Evolutionary conservation across 2,888 invertebrate species (phyloP), one percentile per base, ranked within the genome.

Genomic region (Hyposoter dolosus): DNA sequence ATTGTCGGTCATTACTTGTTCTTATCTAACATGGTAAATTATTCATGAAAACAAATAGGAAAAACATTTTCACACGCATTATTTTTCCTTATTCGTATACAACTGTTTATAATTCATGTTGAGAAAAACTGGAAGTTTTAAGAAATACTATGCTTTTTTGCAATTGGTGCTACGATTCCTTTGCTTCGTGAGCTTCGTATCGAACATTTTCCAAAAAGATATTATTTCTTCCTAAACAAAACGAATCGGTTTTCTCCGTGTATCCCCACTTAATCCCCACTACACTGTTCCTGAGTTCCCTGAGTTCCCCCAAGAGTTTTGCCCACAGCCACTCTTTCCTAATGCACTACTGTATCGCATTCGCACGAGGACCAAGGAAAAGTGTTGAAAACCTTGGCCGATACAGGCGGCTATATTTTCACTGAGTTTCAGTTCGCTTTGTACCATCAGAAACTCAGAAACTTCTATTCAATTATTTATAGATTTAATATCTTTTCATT

Each of bases 111-210:
- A 65, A 32, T 65, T 28, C 28, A 17, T 0, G 0, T 15, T 12
- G 17, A 65, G 65, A 65, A 65, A 65, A 65, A 66, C 17, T 66
- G 66, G n/a, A 40, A 66, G 66, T 66, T 0, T 35, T 17, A 66
- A 66, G 2, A 66, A 40, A 66, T 66, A 10, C 40, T 66, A 66
- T 66, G 66, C 40, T 66, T 35, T 35, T 4, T 66, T 43, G 66
- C n/a, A 66, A 66, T 66, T 66, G 9, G 17, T 66, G 28, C 19
- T 17, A 19, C 35, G n/a, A 66, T 66, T 66, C 5, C 43, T 2
- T 40, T n/a, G 35, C 35, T 66, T 65, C 12, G 17, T 40, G 43
- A n/a, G 43, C 7, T n/a, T 35, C 35, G 43, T 66, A 66, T 66
- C 17, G 66, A 10, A 65, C 65, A 17, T 17, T 65, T 10, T 65